phyloP scores from a whole-genome alignment of 2,797 vertebrate species.

The Sebastes matsubarae region DNA sequence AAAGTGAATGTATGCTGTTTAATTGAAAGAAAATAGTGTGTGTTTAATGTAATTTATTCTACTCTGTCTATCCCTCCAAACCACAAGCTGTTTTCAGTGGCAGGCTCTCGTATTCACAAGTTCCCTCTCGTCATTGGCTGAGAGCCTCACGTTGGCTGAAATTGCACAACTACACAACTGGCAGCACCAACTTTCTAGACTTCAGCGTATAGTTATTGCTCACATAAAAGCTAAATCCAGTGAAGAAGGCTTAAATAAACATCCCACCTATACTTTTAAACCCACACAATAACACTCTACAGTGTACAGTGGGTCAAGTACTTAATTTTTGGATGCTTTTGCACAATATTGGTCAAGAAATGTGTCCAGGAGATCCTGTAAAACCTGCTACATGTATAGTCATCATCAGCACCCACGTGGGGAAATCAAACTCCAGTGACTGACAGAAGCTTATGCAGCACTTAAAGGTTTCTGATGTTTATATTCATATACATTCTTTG shows the following conservation, averaged over 20 bases:
- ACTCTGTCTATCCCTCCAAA: background rate
- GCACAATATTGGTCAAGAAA: background rate
- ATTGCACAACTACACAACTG: background rate
- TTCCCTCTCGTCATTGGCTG: background rate
- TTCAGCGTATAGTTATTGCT: background rate
- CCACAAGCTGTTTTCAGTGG: conserved; percentile 1
- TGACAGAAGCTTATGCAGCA: background rate
- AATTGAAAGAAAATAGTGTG: background rate
- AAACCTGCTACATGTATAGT: background rate
- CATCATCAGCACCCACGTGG: background rate
- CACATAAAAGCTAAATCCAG: background rate
- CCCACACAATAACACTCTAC: background rate
- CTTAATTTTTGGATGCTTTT: background rate
- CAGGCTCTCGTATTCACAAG: background rate
- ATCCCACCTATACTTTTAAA: background rate
- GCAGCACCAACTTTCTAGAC: background rate
- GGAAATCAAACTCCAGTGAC: background rate
- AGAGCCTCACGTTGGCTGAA: background rate
- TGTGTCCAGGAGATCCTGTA: background rate
- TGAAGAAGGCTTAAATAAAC: background rate
- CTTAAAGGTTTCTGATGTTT: background rate
- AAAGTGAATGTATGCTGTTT: background rate
- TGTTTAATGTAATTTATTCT: background rate
- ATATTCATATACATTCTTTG: background rate
- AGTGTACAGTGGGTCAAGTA: background rate